These are phyloP conservation scores for Argyrosomus japonicus DNA, from an alignment of 2,113 vertebrate species.

Conservation along the genomic window DNA sequence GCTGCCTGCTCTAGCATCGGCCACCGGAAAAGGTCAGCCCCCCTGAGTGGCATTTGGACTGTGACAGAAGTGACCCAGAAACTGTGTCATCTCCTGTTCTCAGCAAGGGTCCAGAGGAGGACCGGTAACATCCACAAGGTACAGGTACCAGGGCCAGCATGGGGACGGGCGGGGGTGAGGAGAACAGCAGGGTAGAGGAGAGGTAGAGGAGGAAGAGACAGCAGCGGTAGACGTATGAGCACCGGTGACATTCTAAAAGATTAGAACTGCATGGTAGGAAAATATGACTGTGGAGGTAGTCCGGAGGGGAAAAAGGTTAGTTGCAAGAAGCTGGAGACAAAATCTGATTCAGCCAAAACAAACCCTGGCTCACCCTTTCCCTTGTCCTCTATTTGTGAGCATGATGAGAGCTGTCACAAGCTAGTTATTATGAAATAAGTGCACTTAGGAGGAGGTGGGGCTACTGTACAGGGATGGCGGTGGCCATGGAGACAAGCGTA, in stretches of 20 bases:
- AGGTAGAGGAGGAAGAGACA: slow-evolving; percentile 35
- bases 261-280: slow-evolving; percentile 67
- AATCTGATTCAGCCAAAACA: slow-evolving; percentile 77
- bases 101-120: slow-evolving; percentile 56
- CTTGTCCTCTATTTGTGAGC: slow-evolving; percentile 59
- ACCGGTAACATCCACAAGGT: slow-evolving; percentile 39
- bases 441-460: slow-evolving; percentile 71
- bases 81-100: slow-evolving; percentile 70
- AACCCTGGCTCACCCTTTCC: slow-evolving; percentile 66
- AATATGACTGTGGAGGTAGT: slow-evolving; percentile 62
- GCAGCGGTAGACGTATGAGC: slow-evolving; percentile 20
- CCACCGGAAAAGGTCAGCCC: slow-evolving; percentile 81
- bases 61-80: slow-evolving; percentile 81
- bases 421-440: slow-evolving; percentile 84
- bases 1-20: slow-evolving; percentile 47
- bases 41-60: slow-evolving; percentile 79
- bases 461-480: slow-evolving; percentile 31
- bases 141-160: slow-evolving; percentile 44
- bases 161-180: slow-evolving; percentile 4
- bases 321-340: slow-evolving; percentile 37
- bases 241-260: slow-evolving; percentile 68
- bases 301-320: slow-evolving; percentile 34
- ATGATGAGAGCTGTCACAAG: slow-evolving; percentile 84
- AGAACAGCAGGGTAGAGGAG: slow-evolving; percentile 35
- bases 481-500: slow-evolving; percentile 48